A percentile compares a stretch with the other conserved stretches of the same genome.
These are phyloP conservation scores for Sardina pilchardus DNA, from an alignment of 2,113 vertebrate genomes.

Conservation along the genomic window DNA sequence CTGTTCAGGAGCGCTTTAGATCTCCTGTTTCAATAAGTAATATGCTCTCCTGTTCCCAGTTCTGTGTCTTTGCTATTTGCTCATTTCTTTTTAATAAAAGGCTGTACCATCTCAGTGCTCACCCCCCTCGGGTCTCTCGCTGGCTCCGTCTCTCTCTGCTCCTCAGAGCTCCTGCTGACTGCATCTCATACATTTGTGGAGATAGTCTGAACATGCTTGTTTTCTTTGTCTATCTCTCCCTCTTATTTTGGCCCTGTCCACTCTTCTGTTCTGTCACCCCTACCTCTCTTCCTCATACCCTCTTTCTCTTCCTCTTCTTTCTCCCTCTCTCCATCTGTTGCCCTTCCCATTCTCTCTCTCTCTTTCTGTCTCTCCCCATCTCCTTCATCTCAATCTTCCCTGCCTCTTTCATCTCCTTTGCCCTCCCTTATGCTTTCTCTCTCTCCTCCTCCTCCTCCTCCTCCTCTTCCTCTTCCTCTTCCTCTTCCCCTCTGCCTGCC, in stretches of 20 bases:
- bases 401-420: background rate
- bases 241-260: background rate
- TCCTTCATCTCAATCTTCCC: background rate
- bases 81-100: background rate
- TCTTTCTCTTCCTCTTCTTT: background rate
- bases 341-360: background rate
- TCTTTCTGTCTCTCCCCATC: background rate
- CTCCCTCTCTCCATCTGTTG: background rate
- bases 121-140: background rate
- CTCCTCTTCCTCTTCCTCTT: background rate
- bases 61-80: background rate
- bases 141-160: background rate
- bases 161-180: background rate
- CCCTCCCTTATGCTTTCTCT: background rate
- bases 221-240: no score
- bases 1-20: background rate
- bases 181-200: background rate
- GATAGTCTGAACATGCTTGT: background rate
- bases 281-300: background rate
- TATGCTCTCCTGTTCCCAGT: background rate
- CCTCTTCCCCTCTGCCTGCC: conserved; percentile 30
- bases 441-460: background rate
- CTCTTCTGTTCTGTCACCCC: background rate
- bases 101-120: background rate
- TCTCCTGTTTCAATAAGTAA: background rate